Conservation (phyloP, 2,797 vertebrate species). For the Tarsius wallacei region DNA sequence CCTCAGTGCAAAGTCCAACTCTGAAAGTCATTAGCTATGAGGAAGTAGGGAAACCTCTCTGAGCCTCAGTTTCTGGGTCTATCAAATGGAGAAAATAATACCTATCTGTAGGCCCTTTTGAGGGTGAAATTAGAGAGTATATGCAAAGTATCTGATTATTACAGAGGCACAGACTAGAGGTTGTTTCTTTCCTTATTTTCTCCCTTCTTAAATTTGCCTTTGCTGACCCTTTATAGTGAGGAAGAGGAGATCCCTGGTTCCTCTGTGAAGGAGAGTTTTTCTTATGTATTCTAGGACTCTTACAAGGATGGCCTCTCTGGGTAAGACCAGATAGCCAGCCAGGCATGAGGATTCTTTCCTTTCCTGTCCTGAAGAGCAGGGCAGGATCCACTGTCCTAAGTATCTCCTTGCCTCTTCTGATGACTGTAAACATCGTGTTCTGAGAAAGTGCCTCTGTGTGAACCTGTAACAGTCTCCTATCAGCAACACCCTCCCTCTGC, state of each 20-base stretch:
- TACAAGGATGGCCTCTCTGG: background rate
- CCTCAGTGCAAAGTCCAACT: background rate
- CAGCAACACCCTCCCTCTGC: background rate
- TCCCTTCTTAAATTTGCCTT: background rate
- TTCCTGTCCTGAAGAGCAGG: background rate
- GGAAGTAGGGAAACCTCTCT: background rate
- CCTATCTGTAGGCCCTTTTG: background rate
- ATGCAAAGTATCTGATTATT: background rate
- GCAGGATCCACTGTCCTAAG: background rate
- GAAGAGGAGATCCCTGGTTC: background rate
- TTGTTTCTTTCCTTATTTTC: background rate
- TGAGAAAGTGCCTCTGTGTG: background rate
- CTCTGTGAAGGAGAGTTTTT: background rate
- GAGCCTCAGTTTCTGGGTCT: background rate
- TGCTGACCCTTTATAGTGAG: background rate
- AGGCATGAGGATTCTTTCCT: background rate
- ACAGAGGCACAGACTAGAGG: background rate
- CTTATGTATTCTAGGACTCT: background rate
- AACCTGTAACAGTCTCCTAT: background rate
- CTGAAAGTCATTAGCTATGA: background rate
- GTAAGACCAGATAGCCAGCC: background rate
- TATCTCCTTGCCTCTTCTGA: background rate
- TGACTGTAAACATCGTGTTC: background rate
- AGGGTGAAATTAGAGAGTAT: background rate
- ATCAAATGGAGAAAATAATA: background rate